A percentile compares a stretch with the other conserved stretches of the same genome.
Evolutionary conservation across 2,888 invertebrate species (phyloP).

Genomic region (Pachydiplax longipennis): DNA sequence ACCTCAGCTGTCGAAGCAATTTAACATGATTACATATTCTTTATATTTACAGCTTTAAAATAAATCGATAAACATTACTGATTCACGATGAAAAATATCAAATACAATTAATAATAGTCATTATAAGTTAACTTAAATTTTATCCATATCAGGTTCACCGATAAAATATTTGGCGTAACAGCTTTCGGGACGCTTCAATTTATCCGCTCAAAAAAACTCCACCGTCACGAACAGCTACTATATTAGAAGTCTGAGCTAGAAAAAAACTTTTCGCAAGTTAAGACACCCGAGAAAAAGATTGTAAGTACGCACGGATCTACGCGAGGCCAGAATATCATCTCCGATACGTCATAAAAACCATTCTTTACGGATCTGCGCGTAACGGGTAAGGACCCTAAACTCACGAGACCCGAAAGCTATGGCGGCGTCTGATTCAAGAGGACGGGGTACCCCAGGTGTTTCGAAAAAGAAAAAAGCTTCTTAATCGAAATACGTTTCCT

Average conservation of each 20-base stretch:
- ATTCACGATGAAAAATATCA: no score
- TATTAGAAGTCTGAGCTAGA: background rate
- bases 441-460: constrained; percentile 28
- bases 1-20: no score
- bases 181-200: no score
- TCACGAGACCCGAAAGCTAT: background rate
- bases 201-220: no score
- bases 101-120: no score
- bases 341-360: background rate
- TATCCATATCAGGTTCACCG: no score
- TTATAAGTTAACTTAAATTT: no score
- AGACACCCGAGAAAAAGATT: background rate
- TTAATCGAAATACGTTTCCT: constrained; percentile 12
- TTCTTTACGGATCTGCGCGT: background rate
- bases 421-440: background rate
- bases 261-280: background rate
- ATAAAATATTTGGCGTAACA: no score
- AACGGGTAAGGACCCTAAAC: background rate
- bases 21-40: no score
- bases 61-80: no score
- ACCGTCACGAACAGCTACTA: no score
- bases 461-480: background rate
- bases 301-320: background rate
- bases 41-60: no score
- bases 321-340: background rate